Evolutionary conservation across 2,888 invertebrate species (phyloP), one percentile per base, ranked within the genome.

Genomic region (Mimas tiliae): DNA sequence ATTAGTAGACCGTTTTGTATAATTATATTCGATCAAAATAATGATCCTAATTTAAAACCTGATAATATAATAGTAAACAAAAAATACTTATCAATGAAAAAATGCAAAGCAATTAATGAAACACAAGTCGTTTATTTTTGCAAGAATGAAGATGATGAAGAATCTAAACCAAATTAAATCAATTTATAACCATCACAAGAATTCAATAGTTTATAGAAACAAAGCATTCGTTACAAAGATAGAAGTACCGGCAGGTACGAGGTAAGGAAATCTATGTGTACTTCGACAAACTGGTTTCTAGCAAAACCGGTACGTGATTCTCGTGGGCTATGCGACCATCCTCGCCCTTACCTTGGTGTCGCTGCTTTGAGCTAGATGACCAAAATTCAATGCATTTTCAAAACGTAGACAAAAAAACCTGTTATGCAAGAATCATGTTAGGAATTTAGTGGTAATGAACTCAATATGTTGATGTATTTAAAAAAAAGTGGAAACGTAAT

Each of bases 241-340:
- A 33, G n/a, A 27, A 42, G 45, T 53, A 50, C 11, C 12, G 7
- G n/a, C 53, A n/a, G 14, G 53, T 21, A 64, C 0, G 1, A 8
- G 38, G 55, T 33, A 65, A 55, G 65, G 55, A 65, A 58, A 65
- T 65, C 34, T 48, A 19, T 48, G 50, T 34, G 34, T 47, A 11
- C 42, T 0, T 7, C 14, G 45, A 62, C 48, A 65, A 65, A 65
- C 65, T 55, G 55, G 65, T 65, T 65, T 58, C 14, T 19, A 47
- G 48, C 19, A 0, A 16, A 55, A 58, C 65, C 38, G 55, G 65
- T 55, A 55, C 55, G 33, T 16, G 42, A 42, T 42, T 42, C 42
- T 45, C 19, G 11, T 16, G 12, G 42, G 38, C 38, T 58, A 42
- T 42, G 38, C 19, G 12, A 38, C 58, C 58, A 38, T 58, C 58